Percentiles rank a stretch among this genome's conserved stretches.
Evolutionary conservation across 2,888 invertebrate genomes (phyloP).

Genomic region (Dasysyrphus albostriatus): DNA sequence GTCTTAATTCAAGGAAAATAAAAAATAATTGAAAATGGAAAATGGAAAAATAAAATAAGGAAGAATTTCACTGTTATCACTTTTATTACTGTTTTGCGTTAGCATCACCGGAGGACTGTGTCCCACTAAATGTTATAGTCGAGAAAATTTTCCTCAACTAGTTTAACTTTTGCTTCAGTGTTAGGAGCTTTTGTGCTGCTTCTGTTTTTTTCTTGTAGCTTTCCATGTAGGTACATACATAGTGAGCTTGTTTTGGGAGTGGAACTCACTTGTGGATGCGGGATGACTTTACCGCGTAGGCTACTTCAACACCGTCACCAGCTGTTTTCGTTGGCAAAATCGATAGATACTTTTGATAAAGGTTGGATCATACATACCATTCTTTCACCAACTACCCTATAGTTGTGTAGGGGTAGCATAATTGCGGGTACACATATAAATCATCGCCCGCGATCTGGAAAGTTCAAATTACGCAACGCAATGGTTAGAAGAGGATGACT

Average conservation of each 20-base stretch:
- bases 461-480: conserved; percentile 63
- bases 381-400: conserved; percentile 15
- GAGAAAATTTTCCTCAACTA: conserved; percentile 58
- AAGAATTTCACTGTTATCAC: conserved; percentile 64
- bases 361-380: not conserved
- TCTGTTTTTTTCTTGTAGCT: not conserved
- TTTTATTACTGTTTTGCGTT: conserved; percentile 78
- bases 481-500: not conserved
- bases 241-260: conserved; percentile 39
- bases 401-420: not conserved
- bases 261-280: conserved; percentile 71
- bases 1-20: conserved; percentile 13
- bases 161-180: not conserved
- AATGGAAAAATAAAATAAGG: conserved; percentile 34
- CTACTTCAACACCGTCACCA: conserved; percentile 47
- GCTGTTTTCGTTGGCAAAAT: conserved; percentile 69
- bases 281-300: conserved; percentile 59
- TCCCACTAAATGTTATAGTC: conserved; percentile 80
- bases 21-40: conserved; percentile 54
- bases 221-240: conserved; percentile 35
- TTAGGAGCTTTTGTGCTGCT: conserved; percentile 11
- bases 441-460: conserved; percentile 51
- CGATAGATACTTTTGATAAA: conserved; percentile 48
- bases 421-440: conserved; percentile 23
- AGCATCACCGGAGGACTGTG: conserved; percentile 84